Conservation (phyloP, 2,113 vertebrate species). For the Tachysurus vachellii region DNA sequence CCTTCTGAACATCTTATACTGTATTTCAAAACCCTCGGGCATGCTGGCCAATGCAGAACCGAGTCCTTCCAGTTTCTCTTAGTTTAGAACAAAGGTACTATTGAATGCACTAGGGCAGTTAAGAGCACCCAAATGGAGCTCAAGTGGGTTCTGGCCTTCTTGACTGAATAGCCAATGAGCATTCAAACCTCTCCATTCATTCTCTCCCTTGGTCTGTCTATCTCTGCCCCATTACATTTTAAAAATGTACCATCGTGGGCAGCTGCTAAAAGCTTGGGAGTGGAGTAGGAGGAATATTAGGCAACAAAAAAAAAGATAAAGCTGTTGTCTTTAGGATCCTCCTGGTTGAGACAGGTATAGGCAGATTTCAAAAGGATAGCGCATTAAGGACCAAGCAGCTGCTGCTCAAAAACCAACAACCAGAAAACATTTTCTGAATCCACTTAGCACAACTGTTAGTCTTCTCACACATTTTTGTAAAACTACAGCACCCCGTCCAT, state of each 20-base stretch:
- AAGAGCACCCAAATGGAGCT: constrained; percentile 61
- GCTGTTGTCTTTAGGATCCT: constrained; percentile 41
- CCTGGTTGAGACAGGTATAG: constrained; percentile 12
- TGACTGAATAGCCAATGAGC: constrained; percentile 56
- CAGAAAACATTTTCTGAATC: constrained; percentile 41
- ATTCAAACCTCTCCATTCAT: constrained; percentile 52
- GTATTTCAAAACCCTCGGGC: constrained; percentile 27
- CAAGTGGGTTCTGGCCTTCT: constrained; percentile 59
- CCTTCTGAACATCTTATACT: constrained; percentile 29
- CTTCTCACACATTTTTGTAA: constrained; percentile 44
- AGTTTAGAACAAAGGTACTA: constrained; percentile 56
- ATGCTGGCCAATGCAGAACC: constrained; percentile 34
- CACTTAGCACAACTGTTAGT: constrained; percentile 38
- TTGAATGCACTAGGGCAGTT: constrained; percentile 50
- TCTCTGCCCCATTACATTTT: constrained; percentile 40
- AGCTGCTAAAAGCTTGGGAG: constrained; percentile 57
- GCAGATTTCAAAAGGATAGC: constrained; percentile 36
- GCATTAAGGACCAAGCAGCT: constrained; percentile 37
- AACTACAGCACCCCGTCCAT: constrained; percentile 37
- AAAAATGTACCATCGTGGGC: constrained; percentile 51
- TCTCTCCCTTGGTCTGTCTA: constrained; percentile 20
- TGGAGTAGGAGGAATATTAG: constrained; percentile 45
- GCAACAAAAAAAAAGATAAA: constrained; percentile 43
- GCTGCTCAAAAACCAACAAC: constrained; percentile 31
- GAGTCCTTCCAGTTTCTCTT: constrained; percentile 36